phyloP scores from a whole-genome alignment of 53 echinoderm and acorn worm species.

The Holothuria leucospilota region DNA sequence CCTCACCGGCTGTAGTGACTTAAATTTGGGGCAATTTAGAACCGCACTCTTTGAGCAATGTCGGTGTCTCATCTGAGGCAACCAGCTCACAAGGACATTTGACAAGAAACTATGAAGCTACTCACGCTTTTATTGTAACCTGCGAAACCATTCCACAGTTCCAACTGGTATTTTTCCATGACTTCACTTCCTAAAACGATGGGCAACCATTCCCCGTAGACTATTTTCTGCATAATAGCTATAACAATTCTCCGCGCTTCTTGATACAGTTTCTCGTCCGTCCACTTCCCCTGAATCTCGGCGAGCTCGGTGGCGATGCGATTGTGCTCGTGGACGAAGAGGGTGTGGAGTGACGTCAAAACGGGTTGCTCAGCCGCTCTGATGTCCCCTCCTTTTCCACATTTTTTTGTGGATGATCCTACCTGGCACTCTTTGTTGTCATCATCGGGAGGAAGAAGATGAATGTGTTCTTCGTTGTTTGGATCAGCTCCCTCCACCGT shows the following conservation, averaged over 20 bases:
- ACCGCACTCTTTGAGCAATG: too few species aligned
- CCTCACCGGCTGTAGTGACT: too few species aligned
- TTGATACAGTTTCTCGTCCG: slow-evolving; percentile 62
- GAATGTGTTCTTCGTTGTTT: slow-evolving; percentile 41
- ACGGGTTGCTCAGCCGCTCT: slow-evolving; percentile 83
- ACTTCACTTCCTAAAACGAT: slow-evolving; percentile 62
- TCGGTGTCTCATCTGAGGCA: too few species aligned
- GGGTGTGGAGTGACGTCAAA: slow-evolving; percentile 73
- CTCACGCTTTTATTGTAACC: slow-evolving; percentile 40
- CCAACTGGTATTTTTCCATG: slow-evolving; percentile 46
- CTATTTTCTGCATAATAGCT: slow-evolving; percentile 78
- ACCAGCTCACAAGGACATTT: too few species aligned
- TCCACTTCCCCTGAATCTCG: slow-evolving; percentile 64
- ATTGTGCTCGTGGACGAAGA: slow-evolving; percentile 75
- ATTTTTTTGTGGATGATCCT: slow-evolving; percentile 12
- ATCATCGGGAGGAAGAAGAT: slow-evolving; percentile 54
- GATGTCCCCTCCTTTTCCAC: slow-evolving; percentile 80
- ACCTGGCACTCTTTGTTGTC: slow-evolving; percentile 46
- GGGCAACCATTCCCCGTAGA: slow-evolving; percentile 86
- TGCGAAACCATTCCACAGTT: slow-evolving; percentile 18
- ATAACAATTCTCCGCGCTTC: slow-evolving; percentile 74
- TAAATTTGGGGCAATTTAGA: too few species aligned
- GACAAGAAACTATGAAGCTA: background rate
- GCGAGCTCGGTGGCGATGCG: slow-evolving; percentile 57
- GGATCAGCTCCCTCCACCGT: slow-evolving; percentile 38